Conservation (phyloP, 2,888 invertebrate species). For the Drosophila kuntzei region DNA sequence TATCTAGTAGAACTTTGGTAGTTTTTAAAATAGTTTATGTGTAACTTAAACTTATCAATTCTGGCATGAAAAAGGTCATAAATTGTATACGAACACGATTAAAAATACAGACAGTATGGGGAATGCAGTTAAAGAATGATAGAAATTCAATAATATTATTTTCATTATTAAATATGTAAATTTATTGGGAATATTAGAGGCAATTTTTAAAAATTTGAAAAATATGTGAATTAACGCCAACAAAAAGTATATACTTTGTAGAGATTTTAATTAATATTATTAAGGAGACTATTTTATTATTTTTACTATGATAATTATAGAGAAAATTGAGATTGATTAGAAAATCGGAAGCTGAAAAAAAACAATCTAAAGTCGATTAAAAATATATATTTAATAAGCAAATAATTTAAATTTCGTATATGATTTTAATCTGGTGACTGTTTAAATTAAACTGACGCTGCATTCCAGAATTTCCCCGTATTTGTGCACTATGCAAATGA, state of each 20-base stretch:
- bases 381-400: background rate
- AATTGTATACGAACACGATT: background rate
- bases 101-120: background rate
- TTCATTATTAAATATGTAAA: too few species aligned
- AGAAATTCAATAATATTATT: too few species aligned
- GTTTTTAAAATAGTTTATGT: background rate
- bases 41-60: constrained; percentile 4
- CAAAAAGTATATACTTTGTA: too few species aligned
- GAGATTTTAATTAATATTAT: background rate
- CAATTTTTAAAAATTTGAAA: too few species aligned
- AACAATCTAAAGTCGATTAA: background rate
- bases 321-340: too few species aligned
- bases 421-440: background rate
- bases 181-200: too few species aligned
- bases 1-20: constrained; percentile 12
- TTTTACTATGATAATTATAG: too few species aligned
- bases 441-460: background rate
- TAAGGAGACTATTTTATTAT: too few species aligned
- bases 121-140: background rate
- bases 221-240: too few species aligned
- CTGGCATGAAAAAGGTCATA: background rate
- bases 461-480: background rate
- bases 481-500: constrained; percentile 21
- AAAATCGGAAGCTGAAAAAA: background rate
- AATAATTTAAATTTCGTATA: background rate